These are phyloP conservation scores for Dasyprocta punctata DNA, from an alignment of 2,113 vertebrate species.

Conservation along the genomic window DNA sequence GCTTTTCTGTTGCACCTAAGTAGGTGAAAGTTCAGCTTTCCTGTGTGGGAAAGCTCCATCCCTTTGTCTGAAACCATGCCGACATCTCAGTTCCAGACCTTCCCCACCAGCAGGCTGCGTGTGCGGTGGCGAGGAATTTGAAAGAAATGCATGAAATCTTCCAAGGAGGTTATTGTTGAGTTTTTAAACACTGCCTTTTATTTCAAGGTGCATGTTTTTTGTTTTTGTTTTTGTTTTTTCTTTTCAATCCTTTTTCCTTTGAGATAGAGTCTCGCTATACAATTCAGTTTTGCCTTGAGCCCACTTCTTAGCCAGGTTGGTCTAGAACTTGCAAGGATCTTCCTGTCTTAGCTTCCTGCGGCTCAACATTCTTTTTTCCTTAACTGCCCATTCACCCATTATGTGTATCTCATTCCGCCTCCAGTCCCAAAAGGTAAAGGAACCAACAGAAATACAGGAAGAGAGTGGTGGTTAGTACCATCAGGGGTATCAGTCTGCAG, in stretches of 20 bases:
- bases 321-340: too few species aligned
- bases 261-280: too few species aligned
- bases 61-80: conserved; percentile 48
- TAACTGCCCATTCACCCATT: background rate
- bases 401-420: background rate
- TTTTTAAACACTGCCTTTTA: background rate
- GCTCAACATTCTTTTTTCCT: background rate
- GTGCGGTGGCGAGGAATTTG: background rate
- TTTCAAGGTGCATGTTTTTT: background rate
- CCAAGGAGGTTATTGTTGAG: background rate
- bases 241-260: background rate
- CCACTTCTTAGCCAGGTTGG: too few species aligned
- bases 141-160: background rate
- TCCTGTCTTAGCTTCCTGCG: too few species aligned
- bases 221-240: too few species aligned
- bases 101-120: conserved; percentile 19
- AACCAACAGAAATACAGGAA: background rate
- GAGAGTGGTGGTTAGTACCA: background rate
- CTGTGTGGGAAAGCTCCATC: conserved; percentile 65
- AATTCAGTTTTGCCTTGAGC: too few species aligned
- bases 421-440: background rate
- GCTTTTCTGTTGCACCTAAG: background rate
- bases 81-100: background rate
- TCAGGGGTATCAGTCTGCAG: background rate
- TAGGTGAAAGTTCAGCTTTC: conserved; percentile 82